Conservation (phyloP, 2,888 invertebrate genomes). For the Aphodius sticticus region DNA sequence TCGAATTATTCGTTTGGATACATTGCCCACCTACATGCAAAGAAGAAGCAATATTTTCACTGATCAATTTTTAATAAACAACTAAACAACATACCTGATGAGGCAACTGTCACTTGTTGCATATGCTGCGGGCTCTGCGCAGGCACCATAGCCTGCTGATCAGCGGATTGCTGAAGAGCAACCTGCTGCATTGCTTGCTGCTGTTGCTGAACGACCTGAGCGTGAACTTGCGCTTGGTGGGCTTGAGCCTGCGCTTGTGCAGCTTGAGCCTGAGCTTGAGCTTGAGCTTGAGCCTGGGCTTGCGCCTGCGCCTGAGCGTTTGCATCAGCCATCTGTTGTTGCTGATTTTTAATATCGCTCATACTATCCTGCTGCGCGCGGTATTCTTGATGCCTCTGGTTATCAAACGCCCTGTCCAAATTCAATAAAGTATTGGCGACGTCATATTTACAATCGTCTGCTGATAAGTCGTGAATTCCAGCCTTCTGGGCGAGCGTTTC, state of each 20-base stretch:
- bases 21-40: constrained; percentile 52
- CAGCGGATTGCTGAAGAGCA: constrained; percentile 60
- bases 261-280: constrained; percentile 53
- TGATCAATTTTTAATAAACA: constrained; percentile 22
- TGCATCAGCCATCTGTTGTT: constrained; percentile 45
- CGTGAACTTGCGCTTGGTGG: constrained; percentile 58
- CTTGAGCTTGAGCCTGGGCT: constrained; percentile 50
- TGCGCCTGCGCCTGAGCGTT: constrained; percentile 40
- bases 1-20: constrained; percentile 54
- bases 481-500: constrained; percentile 78
- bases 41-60: background rate
- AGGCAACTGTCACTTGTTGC: constrained; percentile 56
- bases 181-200: constrained; percentile 68
- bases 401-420: constrained; percentile 65
- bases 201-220: constrained; percentile 62
- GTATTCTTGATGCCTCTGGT: constrained; percentile 40
- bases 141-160: constrained; percentile 60
- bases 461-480: constrained; percentile 69
- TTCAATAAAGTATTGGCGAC: constrained; percentile 71
- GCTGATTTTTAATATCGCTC: constrained; percentile 56
- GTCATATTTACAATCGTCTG: constrained; percentile 77
- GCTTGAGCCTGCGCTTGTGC: constrained; percentile 52
- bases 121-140: constrained; percentile 62
- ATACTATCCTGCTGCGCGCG: constrained; percentile 46
- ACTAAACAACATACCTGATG: constrained; percentile 46